Evolutionary conservation across 2,888 invertebrate species (phyloP).

Genomic region (Apamea epomidion): DNA sequence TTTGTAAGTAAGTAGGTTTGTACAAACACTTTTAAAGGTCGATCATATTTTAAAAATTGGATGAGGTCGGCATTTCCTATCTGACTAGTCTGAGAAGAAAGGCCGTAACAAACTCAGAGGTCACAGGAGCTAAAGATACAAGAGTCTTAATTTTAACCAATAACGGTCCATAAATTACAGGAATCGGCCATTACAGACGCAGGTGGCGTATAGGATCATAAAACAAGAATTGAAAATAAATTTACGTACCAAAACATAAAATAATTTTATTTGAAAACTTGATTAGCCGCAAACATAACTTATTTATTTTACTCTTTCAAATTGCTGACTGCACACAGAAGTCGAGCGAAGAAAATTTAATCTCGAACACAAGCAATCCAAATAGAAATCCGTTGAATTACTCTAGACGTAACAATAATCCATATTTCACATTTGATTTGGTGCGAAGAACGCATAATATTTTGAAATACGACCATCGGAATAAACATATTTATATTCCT

Average conservation of each 20-base stretch:
- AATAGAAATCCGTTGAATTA: slow-evolving; percentile 54
- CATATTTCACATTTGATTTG: slow-evolving; percentile 56
- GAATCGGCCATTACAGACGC: neutral
- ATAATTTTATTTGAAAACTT: slow-evolving; percentile 1
- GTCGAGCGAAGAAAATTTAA: slow-evolving; percentile 48
- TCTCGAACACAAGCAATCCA: slow-evolving; percentile 39
- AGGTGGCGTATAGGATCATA: neutral
- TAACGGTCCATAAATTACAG: neutral
- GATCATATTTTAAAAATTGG: no score
- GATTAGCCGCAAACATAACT: slow-evolving; percentile 14
- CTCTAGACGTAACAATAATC: slow-evolving; percentile 53
- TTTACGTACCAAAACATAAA: neutral
- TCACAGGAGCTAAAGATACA: neutral
- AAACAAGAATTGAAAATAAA: neutral
- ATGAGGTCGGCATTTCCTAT: no score
- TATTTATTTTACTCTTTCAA: slow-evolving; percentile 34
- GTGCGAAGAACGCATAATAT: slow-evolving; percentile 45
- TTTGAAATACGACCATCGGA: slow-evolving; percentile 56
- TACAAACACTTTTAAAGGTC: no score
- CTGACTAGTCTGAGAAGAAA: no score
- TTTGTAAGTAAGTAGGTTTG: no score
- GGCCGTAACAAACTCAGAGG: no score
- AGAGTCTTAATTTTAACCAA: neutral
- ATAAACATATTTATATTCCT: slow-evolving; percentile 59
- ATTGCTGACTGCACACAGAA: slow-evolving; percentile 35